Percentiles rank a stretch among this genome's conserved stretches.
These are phyloP conservation scores for Scolopax bukidnonensis DNA, from an alignment of 2,797 vertebrate species.

Conservation along the genomic window DNA sequence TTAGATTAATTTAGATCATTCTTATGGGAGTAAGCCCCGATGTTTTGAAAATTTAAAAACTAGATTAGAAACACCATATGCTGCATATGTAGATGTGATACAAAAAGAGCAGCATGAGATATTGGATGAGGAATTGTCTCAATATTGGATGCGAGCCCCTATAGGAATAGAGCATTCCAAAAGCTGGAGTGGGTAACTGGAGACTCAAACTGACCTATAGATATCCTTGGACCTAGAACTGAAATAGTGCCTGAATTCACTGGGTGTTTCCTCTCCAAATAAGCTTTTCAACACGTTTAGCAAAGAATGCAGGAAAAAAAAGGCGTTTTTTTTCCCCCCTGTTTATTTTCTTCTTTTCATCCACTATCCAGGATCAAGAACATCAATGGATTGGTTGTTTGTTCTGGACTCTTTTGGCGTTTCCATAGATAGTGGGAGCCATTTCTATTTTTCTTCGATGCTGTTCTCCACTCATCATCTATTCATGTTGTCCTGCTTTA, in stretches of 20 bases:
- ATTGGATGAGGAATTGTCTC: not conserved
- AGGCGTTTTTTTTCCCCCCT: fast-evolving
- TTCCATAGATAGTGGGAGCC: not conserved
- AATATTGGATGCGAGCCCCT: not conserved
- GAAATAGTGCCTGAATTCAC: not conserved
- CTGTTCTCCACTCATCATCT: not conserved
- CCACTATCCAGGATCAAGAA: not conserved
- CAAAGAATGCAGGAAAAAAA: not conserved
- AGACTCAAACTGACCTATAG: not conserved
- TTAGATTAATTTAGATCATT: not conserved
- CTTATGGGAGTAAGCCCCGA: not conserved
- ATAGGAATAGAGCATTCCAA: not conserved
- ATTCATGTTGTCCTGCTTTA: not conserved
- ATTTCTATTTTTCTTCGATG: not conserved
- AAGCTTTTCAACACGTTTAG: not conserved
- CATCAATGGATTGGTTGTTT: not conserved
- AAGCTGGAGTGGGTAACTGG: not conserved
- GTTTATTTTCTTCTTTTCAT: not conserved
- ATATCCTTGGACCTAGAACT: not conserved
- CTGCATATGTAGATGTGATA: not conserved
- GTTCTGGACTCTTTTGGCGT: not conserved
- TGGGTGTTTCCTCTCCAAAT: not conserved
- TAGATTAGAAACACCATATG: conserved; percentile 5
- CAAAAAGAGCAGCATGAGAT: not conserved
- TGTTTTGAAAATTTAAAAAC: not conserved